Base-by-base conservation (phyloP, 2,888 invertebrate species). In the Campaea margaritaria region DNA sequence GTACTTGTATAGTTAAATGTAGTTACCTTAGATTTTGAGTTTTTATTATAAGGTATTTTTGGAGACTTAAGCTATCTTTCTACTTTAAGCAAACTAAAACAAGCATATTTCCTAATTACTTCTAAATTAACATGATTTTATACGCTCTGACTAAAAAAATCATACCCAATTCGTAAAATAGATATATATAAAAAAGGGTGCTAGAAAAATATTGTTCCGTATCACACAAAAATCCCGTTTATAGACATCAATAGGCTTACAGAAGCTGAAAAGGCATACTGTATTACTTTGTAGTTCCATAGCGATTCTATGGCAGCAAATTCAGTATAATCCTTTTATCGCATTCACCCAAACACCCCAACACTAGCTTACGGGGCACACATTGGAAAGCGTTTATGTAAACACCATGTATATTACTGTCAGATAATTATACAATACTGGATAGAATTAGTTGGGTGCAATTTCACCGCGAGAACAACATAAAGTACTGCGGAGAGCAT, bases 321-420 rank as follows among this genome's bases (percentile, higher is more conserved):
- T 46, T 50, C 31, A 27, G 45, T 41, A 41, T 67, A 70, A 70
- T 70, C 65, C 67, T 16, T 69, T 63, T 72, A 70, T 72, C 70
- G 58, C 27, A 54, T 48, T 55, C 42, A 16, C 31, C 49, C 59
- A 59, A 14, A 59, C 59, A 49, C 27, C 9, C 59, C 0, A 53
- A 58, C 61, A 62, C 47, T 28, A 44, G 41, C 43, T 36, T 49
- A 46, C 11, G 27, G 45, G 61, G 47, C 68, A 49, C 61, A 53
- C 49, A 36, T 49, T 48, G 36, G 16, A 42, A 57, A 41, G 34
- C 5, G 47, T 48, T 36, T 58, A 55, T 52, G 49, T 58, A 62
- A 60, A 58, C 62, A 62, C 28, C 34, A 31, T 27, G 21, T 12
- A 10, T 14, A 28, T 15, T 45, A n/a, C 36, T 45, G 43, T 47